Evolutionary conservation across 2,797 vertebrate species (phyloP), one percentile per base, ranked within the genome.

Genomic region (Psittacula echo): DNA sequence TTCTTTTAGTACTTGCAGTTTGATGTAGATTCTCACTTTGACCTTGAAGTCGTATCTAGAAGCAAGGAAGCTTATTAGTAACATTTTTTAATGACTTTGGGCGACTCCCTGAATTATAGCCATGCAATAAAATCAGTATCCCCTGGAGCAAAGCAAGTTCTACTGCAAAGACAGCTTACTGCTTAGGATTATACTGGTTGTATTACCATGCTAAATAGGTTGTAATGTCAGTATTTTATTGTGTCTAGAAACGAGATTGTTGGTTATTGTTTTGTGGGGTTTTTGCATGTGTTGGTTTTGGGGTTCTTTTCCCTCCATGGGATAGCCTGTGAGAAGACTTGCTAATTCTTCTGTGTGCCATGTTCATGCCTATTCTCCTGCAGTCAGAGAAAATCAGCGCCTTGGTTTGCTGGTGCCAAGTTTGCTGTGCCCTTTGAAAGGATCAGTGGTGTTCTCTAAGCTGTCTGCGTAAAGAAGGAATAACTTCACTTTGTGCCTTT

Each of bases 31-130:
- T 93, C 81, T 83, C 32, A 19, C 48, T 92, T 13, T 82, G 67
- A 95, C 91, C 95, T 96, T 95, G 92, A 88, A 95, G 77, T 87
- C 77, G 32, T 51, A 83, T 64, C 44, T 85, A 64, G 54, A 90
- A 85, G 50, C 27, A 77, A 91, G 72, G 50, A 70, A 11, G 64
- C 44, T 93, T 92, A 79, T 93, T 74, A 80, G 50, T 60, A 54
- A 86, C 47, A 51, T 79, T 62, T 37, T 54, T 20, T 91, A 85
- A 95, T 72, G 78, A 44, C 37, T 87, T 85, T 41, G 39, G 61
- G 30, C 65, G 64, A 81, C 54, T 92, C 27, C 23, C 37, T 78
- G 72, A 94, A 85, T 92, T 91, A 84, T 9, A 93, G 53, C 18
- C 22, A 3, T 54, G 39, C 58, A 87, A 18, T 58, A 90, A 87